A percentile compares a stretch with the other conserved stretches of the same genome.
phyloP scores from a whole-genome alignment of 2,888 invertebrate species.

The Troides oblongomaculatus region DNA sequence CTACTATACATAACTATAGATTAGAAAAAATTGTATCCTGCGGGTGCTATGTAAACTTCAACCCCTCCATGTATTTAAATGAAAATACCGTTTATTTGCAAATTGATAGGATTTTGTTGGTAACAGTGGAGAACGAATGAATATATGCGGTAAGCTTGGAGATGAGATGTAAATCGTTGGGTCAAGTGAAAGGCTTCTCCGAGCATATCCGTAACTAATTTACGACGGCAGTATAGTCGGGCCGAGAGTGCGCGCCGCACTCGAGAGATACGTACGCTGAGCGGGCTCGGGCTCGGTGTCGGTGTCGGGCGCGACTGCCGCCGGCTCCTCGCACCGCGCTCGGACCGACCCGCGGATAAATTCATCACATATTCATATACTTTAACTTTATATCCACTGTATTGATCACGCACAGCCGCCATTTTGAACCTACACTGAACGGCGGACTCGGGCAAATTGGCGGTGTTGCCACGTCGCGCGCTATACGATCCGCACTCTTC shows the following conservation, averaged over 20 bases:
- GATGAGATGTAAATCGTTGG: too few relatives aligned
- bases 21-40: too few relatives aligned
- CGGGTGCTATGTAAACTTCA: too few relatives aligned
- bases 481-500: conserved; percentile 69
- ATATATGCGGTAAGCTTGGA: too few relatives aligned
- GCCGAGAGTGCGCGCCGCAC: too few relatives aligned
- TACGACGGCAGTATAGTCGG: conserved; percentile 46
- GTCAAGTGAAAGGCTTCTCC: conserved; percentile 12
- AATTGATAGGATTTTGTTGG: too few relatives aligned
- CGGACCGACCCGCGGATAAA: conserved; percentile 74
- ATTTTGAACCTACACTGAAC: conserved; percentile 79
- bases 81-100: too few relatives aligned
- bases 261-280: conserved; percentile 66
- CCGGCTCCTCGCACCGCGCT: conserved; percentile 64
- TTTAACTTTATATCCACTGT: conserved; percentile 74
- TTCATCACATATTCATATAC: conserved; percentile 73
- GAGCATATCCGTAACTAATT: conserved; percentile 63
- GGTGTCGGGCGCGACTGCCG: conserved; percentile 52
- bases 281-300: conserved; percentile 38
- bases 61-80: too few relatives aligned
- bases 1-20: too few relatives aligned
- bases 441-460: conserved; percentile 60
- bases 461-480: conserved; percentile 77
- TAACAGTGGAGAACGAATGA: too few relatives aligned
- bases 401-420: conserved; percentile 80